Base-by-base conservation (phyloP, 1,140 invertebrate species). In the Kradibia gibbosae region DNA sequence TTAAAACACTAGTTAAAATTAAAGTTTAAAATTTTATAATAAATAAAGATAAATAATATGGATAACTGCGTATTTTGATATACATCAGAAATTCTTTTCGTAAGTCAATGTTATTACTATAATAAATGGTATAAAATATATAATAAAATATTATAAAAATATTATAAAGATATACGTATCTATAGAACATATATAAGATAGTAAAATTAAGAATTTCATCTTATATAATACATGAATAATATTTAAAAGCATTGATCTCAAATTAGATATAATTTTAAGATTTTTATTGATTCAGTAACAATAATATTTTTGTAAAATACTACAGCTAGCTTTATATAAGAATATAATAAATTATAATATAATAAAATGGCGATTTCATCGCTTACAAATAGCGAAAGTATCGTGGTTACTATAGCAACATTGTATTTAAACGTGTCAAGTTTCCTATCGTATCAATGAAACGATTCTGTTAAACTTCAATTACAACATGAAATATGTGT, bases 401-500 rank as follows among this genome's bases (percentile, higher is more conserved):
- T 28, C 25, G 60, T 36, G 60, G 25, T 36, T 65, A 65, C 60
- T 34, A 48, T 48, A 48, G 45, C 45, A 48, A 17, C 45, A 17
- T 48, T 39, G 17, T 2, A n/a, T 20, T 13, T 36, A 67, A 67
- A 22, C 39, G 62, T 20, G 10, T 36, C 34, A 28, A n/a, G 4
- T 67, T 39, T 22, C 62, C 39, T 67, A 67, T 67, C 62, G 34
- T 39, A 67, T 67, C 62, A n/a, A 39, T 39, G 34, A 7, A 67
- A 22, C 34, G 11, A 67, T 67, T 39, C 62, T 39, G 34, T 67
- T 36, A 39, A 67, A 39, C 34, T 67, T 39, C 62, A 67, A 67
- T 39, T 67, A 67, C 34, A 22, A 36, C 34, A 67, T 67, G 39
- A 67, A 67, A 67, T 67, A 67, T 39, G 20, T 10, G 36, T 39